Conservation (phyloP, 2,797 vertebrate species). For the Dicrostonyx torquatus region DNA sequence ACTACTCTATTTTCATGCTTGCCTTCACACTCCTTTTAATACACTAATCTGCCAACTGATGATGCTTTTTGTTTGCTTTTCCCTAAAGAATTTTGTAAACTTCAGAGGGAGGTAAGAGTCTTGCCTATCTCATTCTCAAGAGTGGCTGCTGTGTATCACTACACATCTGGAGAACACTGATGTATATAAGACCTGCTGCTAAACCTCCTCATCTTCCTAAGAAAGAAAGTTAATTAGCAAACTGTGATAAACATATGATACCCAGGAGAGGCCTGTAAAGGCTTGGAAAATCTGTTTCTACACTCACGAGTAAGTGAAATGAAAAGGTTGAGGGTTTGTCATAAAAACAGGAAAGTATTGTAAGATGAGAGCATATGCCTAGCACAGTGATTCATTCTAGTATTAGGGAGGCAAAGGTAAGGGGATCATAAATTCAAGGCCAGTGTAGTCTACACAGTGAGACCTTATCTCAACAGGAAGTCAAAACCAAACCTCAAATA, state of each 20-base stretch:
- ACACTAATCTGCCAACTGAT: not conserved
- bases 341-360: conserved; percentile 17
- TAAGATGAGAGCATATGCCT: not conserved
- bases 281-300: conserved; percentile 22
- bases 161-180: not conserved
- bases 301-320: conserved; percentile 10
- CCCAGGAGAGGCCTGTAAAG: conserved; percentile 41
- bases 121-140: conserved; percentile 42
- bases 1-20: not conserved
- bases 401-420: not conserved
- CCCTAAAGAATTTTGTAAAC: conserved; percentile 41
- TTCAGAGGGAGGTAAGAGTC: not conserved
- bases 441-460: not conserved
- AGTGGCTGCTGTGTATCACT: not conserved
- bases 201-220: conserved; percentile 52
- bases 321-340: conserved; percentile 36
- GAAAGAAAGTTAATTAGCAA: conserved; percentile 47
- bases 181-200: conserved; percentile 3
- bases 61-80: conserved; percentile 40
- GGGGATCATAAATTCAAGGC: not conserved
- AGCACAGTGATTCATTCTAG: not conserved
- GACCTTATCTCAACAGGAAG: not conserved
- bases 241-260: conserved; percentile 42
- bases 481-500: not conserved
- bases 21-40: not conserved